Evolutionary conservation across 2,888 invertebrate species (phyloP).

Genomic region (Drosophila nr. perissopoda): DNA sequence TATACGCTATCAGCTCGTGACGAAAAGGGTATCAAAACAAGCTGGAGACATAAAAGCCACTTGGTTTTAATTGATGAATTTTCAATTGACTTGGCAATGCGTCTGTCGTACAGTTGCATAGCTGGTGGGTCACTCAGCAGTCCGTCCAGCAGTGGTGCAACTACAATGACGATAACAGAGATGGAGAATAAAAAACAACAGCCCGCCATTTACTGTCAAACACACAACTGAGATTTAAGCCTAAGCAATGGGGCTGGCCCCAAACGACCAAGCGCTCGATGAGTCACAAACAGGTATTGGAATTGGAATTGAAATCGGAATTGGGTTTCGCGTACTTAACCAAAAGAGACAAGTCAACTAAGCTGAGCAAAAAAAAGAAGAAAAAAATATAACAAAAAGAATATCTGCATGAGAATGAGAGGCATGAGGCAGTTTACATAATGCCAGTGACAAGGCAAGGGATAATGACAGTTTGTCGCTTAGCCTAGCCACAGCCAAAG

Average conservation of each 20-base stretch:
- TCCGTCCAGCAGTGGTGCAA: conserved; percentile 3
- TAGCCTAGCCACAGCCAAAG: conserved; percentile 47
- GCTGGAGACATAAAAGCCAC: conserved; percentile 17
- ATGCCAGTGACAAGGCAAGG: conserved; percentile 14
- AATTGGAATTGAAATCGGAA: conserved; percentile 41
- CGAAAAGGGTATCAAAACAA: background rate
- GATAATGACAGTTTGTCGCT: conserved; percentile 31
- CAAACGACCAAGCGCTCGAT: conserved; percentile 48
- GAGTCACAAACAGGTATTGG: conserved; percentile 75
- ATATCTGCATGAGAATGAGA: background rate
- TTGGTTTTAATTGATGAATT: conserved; percentile 41
- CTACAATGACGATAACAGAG: conserved; percentile 12
- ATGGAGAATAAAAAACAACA: background rate
- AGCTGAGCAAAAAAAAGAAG: conserved; percentile 1
- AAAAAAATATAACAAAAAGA: conserved; percentile 1
- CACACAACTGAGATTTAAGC: conserved; percentile 31
- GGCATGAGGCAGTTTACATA: conserved; percentile 34
- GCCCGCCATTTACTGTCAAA: conserved; percentile 13
- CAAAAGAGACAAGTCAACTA: conserved; percentile 31
- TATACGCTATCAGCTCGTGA: background rate
- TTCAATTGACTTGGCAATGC: conserved; percentile 36
- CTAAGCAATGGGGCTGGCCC: conserved; percentile 26
- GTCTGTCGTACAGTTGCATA: background rate
- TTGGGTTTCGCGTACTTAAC: conserved; percentile 53
- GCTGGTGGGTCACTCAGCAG: conserved; percentile 7